A percentile compares a stretch with the other conserved stretches of the same genome.
phyloP scores from a whole-genome alignment of 2,888 invertebrate species.

The Rotaria macrura region DNA sequence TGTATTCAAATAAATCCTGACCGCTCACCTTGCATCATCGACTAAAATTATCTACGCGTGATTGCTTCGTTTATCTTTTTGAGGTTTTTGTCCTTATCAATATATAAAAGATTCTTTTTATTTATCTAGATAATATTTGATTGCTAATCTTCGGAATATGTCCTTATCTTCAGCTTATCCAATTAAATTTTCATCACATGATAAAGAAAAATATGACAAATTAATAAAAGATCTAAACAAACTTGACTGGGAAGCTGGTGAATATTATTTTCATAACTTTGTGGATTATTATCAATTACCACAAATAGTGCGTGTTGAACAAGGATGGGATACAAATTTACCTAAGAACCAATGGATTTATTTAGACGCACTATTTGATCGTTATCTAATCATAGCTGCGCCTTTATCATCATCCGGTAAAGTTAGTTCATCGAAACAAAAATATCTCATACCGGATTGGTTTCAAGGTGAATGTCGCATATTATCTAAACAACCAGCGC shows the following conservation, averaged over 20 bases:
- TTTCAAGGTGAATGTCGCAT: conserved; percentile 31
- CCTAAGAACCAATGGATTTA: conserved; percentile 25
- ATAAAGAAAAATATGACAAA: conserved; percentile 20
- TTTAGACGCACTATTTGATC: conserved; percentile 31
- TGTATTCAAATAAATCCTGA: background rate
- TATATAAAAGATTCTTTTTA: background rate
- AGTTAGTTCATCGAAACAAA: background rate
- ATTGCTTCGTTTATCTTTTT: background rate
- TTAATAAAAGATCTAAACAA: conserved; percentile 20
- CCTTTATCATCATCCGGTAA: background rate
- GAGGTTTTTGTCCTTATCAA: background rate
- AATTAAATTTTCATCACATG: background rate
- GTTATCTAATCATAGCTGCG: conserved; percentile 26
- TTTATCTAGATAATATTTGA: background rate
- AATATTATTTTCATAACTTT: conserved; percentile 29
- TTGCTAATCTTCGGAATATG: background rate
- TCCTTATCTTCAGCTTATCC: background rate
- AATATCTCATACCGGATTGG: conserved; percentile 34
- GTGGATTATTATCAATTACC: conserved; percentile 33
- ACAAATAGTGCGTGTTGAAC: conserved; percentile 27
- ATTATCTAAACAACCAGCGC: conserved; percentile 23
- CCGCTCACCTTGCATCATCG: background rate
- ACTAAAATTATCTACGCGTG: background rate
- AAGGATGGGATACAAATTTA: conserved; percentile 12
- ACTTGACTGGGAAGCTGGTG: conserved; percentile 29